Evolutionary conservation across 2,797 vertebrate species (phyloP), one percentile per base, ranked within the genome.

Genomic region (Eospalax fontanierii): DNA sequence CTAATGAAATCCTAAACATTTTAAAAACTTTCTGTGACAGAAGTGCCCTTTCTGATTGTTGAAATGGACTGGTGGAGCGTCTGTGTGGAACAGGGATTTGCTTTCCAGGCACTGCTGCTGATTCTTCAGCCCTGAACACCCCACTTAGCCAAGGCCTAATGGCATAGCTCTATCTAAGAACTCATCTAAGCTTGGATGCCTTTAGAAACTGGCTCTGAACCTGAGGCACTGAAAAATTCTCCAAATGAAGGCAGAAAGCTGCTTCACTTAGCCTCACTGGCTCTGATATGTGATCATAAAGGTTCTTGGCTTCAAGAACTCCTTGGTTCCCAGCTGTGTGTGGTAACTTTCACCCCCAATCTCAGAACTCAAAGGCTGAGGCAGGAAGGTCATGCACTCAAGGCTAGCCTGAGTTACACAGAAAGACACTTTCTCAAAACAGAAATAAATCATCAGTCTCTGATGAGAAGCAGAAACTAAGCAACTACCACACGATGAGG

Each of bases 1-100:
- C 8, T 85, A 65, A 35, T 65, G 46, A 71, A 80, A 65, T 26
- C 54, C 16, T 66, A 78, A 90, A 38, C 35, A 87, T 21, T 63
- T 84, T 68, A 2, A 28, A 80, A 87, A 30, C 26, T 94, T 74
- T 86, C 38, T 59, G 59, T 79, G 86, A 95, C 10, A 46, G 30
- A 92, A 88, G 46, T 73, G 3, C 12, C 65, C 61, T 59, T 66
- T 93, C 40, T 71, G n/a, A 79, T 46, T 92, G 35, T 54, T 85
- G 63, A 12, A 88, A 0, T 68, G 28, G 28, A n/a, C 61, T 90
- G 57, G 84, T 46, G 14, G 68, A 80, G 96, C 85, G 33, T 76
- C 35, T 50, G 5, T 86, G 61, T 57, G 68, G 79, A 78, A 40
- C 38, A 54, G 33, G 4, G 9, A 80, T 86, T 75, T 89, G 75